Evolutionary conservation across 2,888 invertebrate species (phyloP).

Genomic region (Oxyscelio sp.): DNA sequence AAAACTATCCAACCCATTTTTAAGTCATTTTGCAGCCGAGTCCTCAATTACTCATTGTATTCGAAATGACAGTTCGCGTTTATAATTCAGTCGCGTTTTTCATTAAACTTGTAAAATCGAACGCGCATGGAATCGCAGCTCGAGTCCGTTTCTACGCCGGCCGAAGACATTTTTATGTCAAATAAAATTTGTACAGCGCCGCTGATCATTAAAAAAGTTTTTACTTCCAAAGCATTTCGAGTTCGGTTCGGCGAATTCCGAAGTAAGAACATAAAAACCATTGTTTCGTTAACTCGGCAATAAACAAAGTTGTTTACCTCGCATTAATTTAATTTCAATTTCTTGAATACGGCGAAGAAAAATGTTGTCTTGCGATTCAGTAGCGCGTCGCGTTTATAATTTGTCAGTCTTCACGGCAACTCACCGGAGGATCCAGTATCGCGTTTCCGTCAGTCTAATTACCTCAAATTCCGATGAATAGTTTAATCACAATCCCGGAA

Average conservation of each 20-base stretch:
- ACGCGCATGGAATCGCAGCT: not conserved
- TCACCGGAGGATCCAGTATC: no score
- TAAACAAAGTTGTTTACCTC: slow-evolving; percentile 4
- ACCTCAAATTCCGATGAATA: no score
- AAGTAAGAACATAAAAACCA: slow-evolving; percentile 6
- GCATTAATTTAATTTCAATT: not conserved
- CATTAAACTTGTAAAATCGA: slow-evolving; percentile 17
- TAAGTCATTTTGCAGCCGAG: no score
- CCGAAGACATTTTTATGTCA: slow-evolving; percentile 1
- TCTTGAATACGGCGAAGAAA: not conserved
- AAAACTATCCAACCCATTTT: no score
- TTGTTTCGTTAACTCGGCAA: slow-evolving; percentile 5
- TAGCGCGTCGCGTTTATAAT: no score
- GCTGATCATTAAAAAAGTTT: slow-evolving; percentile 5
- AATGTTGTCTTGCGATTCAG: not conserved
- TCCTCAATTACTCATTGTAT: slow-evolving; percentile 2
- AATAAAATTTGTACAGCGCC: not conserved
- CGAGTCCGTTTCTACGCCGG: not conserved
- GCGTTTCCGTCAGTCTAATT: no score
- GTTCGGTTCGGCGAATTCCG: not conserved
- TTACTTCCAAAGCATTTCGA: slow-evolving; percentile 2
- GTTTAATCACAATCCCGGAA: not conserved
- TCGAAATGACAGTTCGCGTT: not conserved
- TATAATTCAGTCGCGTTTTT: slow-evolving; percentile 8
- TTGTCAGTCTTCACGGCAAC: no score